Base-by-base conservation (phyloP, 2,797 vertebrate species). In the Bovichtus diacanthus region DNA sequence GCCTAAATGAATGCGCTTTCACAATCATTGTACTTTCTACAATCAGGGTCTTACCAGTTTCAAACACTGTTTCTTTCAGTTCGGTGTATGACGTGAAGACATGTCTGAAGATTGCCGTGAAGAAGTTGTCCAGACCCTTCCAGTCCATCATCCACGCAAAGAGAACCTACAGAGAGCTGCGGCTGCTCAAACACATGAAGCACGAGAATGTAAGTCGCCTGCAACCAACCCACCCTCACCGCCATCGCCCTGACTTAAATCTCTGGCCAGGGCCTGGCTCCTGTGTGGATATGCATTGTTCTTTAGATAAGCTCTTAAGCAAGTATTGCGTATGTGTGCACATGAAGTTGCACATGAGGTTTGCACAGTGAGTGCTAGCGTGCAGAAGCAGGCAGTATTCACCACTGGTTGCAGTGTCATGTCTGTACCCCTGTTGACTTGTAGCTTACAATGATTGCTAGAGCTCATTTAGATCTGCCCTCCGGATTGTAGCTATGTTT, bases 121-220 rank as follows among this genome's bases (percentile, higher is more conserved):
- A 99, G 96, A 99, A 99, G 93, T 92, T 99, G 59, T 99, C 98
- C 19, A 94, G 98, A 55, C 98, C 98, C 0, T 99, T 99, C 93
- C 98, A 99, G 93, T 99, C 98, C 80, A 97, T 98, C 91, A 99
- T 99, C 88, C 98, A 99, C 0, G 98, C 98, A 87, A 99, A 99
- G 83, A 96, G 98, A 87, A 99, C 98, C 25, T 99, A 99, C 94
- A 92, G 98, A 82, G 98, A 99, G 82, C 94, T 99, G 39, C 96
- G 98, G 59, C 95, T 99, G 31, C 97, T 99, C 51, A 99, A 99
- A 87, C 98, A 99, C 89, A 99, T 99, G 97, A 99, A 99, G 80
- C 98, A 99, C 0, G 98, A 99, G 91, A 99, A 99, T 9, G 98
- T 99, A 83, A 98, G 98, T 96, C 65, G 10, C 34, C 72, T 49